Base-by-base conservation (phyloP, 2,888 invertebrate species). In the Caenorhabditis japonica region DNA sequence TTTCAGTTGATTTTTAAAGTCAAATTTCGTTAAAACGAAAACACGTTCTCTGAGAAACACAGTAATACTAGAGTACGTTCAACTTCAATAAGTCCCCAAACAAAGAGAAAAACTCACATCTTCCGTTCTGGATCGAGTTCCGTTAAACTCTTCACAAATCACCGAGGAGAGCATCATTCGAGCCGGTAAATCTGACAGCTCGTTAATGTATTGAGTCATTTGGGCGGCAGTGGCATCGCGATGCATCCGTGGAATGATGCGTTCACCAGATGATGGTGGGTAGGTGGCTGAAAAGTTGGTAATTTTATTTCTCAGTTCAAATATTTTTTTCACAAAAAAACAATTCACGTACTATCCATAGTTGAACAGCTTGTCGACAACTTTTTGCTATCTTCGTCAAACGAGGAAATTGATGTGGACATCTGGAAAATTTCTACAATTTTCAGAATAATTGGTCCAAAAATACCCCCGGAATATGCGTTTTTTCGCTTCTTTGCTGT, bases 151-250 rank as follows among this genome's bases (percentile, higher is more conserved):
- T 41, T 80, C 77, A 43, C 64, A 76, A 15, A 80, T 77, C 7
- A 68, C 62, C 10, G 59, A 17, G 12, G 75, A 74, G 8, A 81
- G 53, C 77, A 81, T 77, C 69, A 81, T 76, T 46, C 77, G 30
- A 1, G 81, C 79, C 17, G 81, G 81, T 43, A 81, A 61, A 53
- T 79, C 75, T 12, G 81, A 76, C 62, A 81, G 21, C 12, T 76
- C 74, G 43, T 79, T 77, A n/a, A 81, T 66, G 59, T 81, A 81
- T 46, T 76, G 70, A 10, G 73, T 44, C 17, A 78, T 41, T 38
- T 69, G 69, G 0, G 47, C 15, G 10, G 52, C 41, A 3, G 71
- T 33, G 7, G 74, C 62, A n/a, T 77, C 72, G 4, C 30, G 52
- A 19, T 55, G 25, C 21, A 80, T 47, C 12, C 74, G 71, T 2